Conservation (phyloP, 2,797 vertebrate genomes). For the Chrysocyon brachyurus region DNA sequence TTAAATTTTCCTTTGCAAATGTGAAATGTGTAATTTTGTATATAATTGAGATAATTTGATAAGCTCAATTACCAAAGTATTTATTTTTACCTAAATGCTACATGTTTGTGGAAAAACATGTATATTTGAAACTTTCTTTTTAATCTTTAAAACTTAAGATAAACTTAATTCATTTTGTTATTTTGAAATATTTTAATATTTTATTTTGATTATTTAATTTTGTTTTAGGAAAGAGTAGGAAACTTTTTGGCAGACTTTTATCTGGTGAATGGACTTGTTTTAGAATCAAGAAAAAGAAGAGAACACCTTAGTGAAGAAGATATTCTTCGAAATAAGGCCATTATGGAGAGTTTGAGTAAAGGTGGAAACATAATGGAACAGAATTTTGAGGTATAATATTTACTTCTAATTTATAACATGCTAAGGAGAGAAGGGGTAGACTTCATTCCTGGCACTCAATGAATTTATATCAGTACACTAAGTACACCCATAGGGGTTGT, state of each 20-base stretch:
- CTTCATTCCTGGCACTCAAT: background rate
- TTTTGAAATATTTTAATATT: conserved; percentile 8
- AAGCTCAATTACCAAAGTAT: conserved; percentile 47
- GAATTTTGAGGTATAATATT: conserved; percentile 94
- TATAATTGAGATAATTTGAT: background rate
- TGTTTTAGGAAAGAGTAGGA: conserved; percentile 96
- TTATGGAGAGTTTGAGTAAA: conserved; percentile 99
- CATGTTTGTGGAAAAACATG: background rate
- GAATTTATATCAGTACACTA: background rate
- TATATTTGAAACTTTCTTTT: background rate
- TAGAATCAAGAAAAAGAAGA: conserved; percentile 98
- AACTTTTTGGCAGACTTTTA: conserved; percentile 99
- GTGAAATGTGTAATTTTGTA: conserved; percentile 34
- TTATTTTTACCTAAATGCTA: conserved; percentile 61
- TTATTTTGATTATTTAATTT: conserved; percentile 55
- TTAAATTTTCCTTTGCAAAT: conserved; percentile 58
- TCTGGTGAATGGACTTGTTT: conserved; percentile 96
- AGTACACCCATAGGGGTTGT: background rate
- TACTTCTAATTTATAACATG: background rate
- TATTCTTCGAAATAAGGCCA: conserved; percentile 98
- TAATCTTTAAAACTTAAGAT: background rate
- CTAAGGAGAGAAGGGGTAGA: background rate
- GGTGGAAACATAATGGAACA: conserved; percentile 98
- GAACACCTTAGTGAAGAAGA: conserved; percentile 99
- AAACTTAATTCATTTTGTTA: conserved; percentile 13